Base-by-base conservation (phyloP, 2,797 vertebrate genomes). In the Apogon hyalosoma region DNA sequence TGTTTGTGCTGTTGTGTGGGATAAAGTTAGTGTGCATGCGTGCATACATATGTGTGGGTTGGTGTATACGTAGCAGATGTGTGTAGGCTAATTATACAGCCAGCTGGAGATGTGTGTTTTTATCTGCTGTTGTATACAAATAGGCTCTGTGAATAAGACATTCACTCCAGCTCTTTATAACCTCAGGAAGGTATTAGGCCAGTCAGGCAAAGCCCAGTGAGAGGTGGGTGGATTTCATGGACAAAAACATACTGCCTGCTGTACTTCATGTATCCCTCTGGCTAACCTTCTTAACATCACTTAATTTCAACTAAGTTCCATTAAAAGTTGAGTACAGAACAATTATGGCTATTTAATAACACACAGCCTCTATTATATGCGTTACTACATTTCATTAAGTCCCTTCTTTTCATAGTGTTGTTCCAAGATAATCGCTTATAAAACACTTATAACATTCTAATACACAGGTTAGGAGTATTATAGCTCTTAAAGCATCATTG, bases 81-180 rank as follows among this genome's bases (percentile, higher is more conserved):
- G 59, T 40, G 33, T 55, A 62, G 52, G 36, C 63, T 76, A 82
- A 84, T 80, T 84, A 82, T 46, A 19, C 41, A 71, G 57, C 14
- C 15, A 64, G 61, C 80, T 63, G 55, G 62, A 67, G 67, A 76
- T 33, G 24, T 11, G 11, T 53, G 45, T 79, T 77, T 82, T 82
- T 76, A 73, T 84, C 52, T 52, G 61, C 62, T 33, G 52, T 75
- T 72, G 51, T 60, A 36, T 73, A 42, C 43, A 71, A 65, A 66
- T 56, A 68, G 42, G 36, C 19, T 52, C 39, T 71, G 80, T 85
- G 63, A 87, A 79, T 79, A 84, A 77, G 61, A 62, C 42, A 65
- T 77, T 50, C 38, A 53, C 57, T 67, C 49, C 14, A 49, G 59
- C 66, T 55, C 58, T 39, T 48, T 41, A 48, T 18, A 68, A 71